Evolutionary conservation across 2,888 invertebrate genomes (phyloP).

Genomic region (Ornithoptera priamus): DNA sequence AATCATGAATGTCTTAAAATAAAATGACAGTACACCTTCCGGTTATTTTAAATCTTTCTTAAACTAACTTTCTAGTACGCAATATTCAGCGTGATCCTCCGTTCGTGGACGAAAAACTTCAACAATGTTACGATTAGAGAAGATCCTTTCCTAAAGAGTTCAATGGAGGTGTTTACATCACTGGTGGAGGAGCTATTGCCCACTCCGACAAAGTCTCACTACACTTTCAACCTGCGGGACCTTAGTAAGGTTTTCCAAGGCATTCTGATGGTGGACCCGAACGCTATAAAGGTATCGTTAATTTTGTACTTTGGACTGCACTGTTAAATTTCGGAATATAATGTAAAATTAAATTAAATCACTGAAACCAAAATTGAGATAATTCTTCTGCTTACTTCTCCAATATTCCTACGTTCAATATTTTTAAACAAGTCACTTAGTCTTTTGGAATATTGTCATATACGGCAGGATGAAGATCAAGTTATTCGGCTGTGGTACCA

Average conservation of each 20-base stretch:
- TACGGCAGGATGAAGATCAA: constrained; percentile 73
- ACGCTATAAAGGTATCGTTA: constrained; percentile 77
- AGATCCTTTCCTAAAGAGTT: constrained; percentile 81
- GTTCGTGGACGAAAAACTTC: constrained; percentile 82
- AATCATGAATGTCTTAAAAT: no score
- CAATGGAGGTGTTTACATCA: constrained; percentile 83
- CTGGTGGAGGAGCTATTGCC: constrained; percentile 87
- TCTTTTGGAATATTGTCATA: no score
- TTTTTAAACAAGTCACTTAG: no score
- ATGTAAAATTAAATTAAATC: no score
- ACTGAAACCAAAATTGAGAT: no score
- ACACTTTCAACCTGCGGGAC: constrained; percentile 93
- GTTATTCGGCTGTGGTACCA: constrained; percentile 92
- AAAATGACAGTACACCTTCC: no score
- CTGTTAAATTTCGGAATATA: no score
- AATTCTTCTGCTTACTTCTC: no score
- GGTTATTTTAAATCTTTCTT: no score
- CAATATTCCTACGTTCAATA: no score
- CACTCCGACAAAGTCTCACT: constrained; percentile 94
- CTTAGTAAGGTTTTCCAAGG: constrained; percentile 92
- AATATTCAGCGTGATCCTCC: constrained; percentile 85
- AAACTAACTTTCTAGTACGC: constrained; percentile 47
- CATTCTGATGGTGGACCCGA: constrained; percentile 85
- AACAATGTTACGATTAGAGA: constrained; percentile 50
- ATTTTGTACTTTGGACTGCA: not conserved